Conservation (phyloP, 2,888 invertebrate species). For the Brenthis hecate region DNA sequence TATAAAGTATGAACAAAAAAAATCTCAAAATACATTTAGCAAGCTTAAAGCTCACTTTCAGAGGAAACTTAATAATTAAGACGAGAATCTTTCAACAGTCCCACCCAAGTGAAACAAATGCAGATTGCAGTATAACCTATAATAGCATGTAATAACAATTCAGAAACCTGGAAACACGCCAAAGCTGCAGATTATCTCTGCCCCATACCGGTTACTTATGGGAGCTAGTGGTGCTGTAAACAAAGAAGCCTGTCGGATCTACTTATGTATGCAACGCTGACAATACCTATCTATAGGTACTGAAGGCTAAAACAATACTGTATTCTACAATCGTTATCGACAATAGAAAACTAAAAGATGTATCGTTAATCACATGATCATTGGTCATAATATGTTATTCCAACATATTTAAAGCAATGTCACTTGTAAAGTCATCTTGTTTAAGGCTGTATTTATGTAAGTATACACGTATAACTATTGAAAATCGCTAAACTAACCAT, state of each 20-base stretch:
- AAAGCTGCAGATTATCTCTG: constrained; percentile 4
- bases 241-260: background rate
- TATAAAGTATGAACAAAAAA: background rate
- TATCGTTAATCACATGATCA: too few species aligned
- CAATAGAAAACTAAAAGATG: too few species aligned
- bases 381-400: too few species aligned
- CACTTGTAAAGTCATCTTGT: too few species aligned
- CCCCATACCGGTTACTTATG: constrained; percentile 2
- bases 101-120: constrained; percentile 3
- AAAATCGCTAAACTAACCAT: too few species aligned
- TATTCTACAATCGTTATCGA: too few species aligned
- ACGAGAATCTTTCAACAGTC: constrained; percentile 1
- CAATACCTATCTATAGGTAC: too few species aligned
- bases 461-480: too few species aligned
- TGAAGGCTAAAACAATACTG: too few species aligned
- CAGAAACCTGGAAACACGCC: constrained; percentile 11
- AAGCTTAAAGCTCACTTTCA: background rate
- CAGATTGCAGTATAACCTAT: constrained; percentile 3
- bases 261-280: background rate
- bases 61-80: background rate
- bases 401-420: too few species aligned
- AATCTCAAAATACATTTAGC: background rate
- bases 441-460: too few species aligned
- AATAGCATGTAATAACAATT: constrained; percentile 15
- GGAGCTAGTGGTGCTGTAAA: background rate